Conservation (phyloP, 2,797 vertebrate species). For the Periparus ater region DNA sequence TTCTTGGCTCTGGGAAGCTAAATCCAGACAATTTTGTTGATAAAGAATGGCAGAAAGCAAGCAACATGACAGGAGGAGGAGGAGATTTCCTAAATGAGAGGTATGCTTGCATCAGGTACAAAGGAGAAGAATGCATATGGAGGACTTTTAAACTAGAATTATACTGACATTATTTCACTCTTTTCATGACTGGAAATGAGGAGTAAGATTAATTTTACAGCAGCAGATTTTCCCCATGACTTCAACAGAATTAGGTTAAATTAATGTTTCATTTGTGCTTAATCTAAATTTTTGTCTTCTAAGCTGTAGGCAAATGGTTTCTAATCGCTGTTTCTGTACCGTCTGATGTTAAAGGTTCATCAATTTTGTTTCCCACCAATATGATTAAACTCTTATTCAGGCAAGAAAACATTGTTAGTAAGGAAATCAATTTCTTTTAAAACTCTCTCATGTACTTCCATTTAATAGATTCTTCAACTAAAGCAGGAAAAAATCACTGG, state of each 20-base stretch:
- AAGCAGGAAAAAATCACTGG: neutral
- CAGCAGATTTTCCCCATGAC: constrained; percentile 37
- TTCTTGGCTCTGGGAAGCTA: neutral
- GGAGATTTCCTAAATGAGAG: neutral
- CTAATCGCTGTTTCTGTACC: constrained; percentile 30
- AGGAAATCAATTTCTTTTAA: constrained; percentile 57
- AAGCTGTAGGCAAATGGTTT: constrained; percentile 30
- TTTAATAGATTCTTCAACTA: constrained; percentile 18
- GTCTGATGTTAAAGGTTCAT: constrained; percentile 11
- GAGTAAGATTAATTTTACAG: constrained; percentile 42
- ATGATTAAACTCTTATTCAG: constrained; percentile 49
- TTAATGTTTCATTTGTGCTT: constrained; percentile 42
- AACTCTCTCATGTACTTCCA: constrained; percentile 13
- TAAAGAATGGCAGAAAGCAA: neutral
- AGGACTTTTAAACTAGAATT: neutral
- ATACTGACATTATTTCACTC: neutral
- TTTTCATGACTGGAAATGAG: constrained; percentile 7
- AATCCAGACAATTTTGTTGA: neutral
- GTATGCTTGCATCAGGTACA: neutral
- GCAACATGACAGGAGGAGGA: neutral
- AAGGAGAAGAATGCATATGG: neutral
- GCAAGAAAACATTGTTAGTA: constrained; percentile 46
- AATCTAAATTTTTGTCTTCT: constrained; percentile 48
- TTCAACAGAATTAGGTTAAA: constrained; percentile 52
- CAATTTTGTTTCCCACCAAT: constrained; percentile 14